phyloP scores from a whole-genome alignment of 2,113 vertebrate species.

The Choloepus hoffmanni region DNA sequence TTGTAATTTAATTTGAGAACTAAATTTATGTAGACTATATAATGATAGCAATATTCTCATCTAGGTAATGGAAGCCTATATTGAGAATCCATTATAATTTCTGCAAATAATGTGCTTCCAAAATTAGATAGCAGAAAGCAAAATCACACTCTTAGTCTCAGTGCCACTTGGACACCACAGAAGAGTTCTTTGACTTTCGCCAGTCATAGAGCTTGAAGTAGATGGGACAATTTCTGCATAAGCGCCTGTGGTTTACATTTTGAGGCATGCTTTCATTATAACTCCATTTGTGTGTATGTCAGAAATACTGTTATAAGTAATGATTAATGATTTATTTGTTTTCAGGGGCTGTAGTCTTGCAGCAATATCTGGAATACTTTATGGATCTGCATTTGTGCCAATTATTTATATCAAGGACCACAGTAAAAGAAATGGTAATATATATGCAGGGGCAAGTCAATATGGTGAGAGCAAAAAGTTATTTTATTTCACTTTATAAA shows the following conservation, averaged over 20 bases:
- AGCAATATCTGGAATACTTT: conserved; percentile 90
- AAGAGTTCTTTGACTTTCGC: background rate
- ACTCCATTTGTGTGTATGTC: background rate
- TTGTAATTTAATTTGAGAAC: background rate
- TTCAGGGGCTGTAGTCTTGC: conserved; percentile 93
- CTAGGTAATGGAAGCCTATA: background rate
- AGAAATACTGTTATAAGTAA: background rate
- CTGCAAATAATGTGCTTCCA: background rate
- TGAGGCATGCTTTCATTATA: background rate
- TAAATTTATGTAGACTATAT: background rate
- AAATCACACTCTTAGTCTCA: background rate
- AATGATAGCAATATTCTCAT: background rate
- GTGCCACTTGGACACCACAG: background rate
- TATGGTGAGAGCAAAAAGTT: conserved; percentile 87
- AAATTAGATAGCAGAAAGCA: background rate
- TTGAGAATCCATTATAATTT: background rate
- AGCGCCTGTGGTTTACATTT: background rate
- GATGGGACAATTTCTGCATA: background rate
- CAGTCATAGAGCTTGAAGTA: background rate
- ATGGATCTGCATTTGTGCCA: conserved; percentile 91
- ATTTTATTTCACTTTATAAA: conserved; percentile 12
- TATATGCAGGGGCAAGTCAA: conserved; percentile 91
- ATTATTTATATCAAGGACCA: conserved; percentile 95
- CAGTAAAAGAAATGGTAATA: conserved; percentile 87
- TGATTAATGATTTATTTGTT: conserved; percentile 55